These are phyloP conservation scores for Chloropsis hardwickii DNA, from an alignment of 2,113 vertebrate genomes.

Conservation along the genomic window DNA sequence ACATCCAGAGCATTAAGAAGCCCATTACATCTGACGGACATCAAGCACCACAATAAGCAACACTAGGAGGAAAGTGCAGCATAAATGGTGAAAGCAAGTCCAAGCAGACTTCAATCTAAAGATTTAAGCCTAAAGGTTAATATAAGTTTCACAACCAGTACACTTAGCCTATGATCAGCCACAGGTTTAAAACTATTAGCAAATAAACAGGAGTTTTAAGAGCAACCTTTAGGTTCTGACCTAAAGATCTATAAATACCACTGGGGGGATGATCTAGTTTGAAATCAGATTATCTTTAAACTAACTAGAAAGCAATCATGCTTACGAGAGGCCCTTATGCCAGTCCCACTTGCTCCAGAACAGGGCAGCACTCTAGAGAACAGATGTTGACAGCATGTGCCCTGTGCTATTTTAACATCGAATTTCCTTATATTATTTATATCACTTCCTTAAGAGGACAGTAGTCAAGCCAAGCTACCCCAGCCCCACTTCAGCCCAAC, in stretches of 20 bases:
- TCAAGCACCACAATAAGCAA: not conserved
- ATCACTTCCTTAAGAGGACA: not conserved
- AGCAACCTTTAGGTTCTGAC: not conserved
- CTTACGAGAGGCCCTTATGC: not conserved
- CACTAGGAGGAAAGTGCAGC: not conserved
- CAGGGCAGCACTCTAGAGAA: not conserved
- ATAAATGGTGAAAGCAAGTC: not conserved
- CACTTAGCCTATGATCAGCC: not conserved
- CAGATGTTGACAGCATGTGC: not conserved
- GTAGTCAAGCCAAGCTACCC: not conserved
- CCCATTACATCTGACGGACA: not conserved
- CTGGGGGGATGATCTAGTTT: not conserved
- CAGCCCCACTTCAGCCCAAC: not conserved
- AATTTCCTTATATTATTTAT: not conserved
- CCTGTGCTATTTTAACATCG: not conserved
- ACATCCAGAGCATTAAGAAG: not conserved
- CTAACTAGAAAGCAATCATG: not conserved
- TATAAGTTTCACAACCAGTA: not conserved
- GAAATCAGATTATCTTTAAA: conserved; percentile 13
- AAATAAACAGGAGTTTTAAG: not conserved
- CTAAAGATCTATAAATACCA: not conserved
- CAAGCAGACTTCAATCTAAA: not conserved
- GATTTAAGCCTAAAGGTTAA: not conserved
- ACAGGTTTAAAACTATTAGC: not conserved
- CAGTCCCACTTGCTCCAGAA: not conserved